Base-by-base conservation (phyloP, 2,888 invertebrate species). In the Meiosimyza platycephala region DNA sequence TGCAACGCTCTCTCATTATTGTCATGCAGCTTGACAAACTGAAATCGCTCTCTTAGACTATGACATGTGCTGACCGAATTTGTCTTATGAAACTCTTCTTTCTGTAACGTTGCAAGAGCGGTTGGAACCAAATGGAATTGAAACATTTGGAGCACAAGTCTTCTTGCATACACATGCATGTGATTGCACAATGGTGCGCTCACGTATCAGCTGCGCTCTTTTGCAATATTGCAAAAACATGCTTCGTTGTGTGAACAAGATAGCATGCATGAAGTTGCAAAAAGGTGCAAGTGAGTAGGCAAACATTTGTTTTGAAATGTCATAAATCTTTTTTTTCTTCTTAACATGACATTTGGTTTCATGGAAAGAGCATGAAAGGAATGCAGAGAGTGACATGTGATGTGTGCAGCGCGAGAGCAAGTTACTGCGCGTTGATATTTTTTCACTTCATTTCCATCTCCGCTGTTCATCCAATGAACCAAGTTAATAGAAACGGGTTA, bases 261-360 rank as follows among this genome's bases (percentile, higher is more conserved):
- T 33, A 64, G 33, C 50, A 48, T 7, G 52, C 11, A 12, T 3
- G n/a, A 13, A 13, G 9, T 51, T 22, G 11, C 7, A n/a, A 1
- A 7, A 63, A 33, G 18, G 51, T 16, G n/a, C 18, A 47, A 77
- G 16, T 67, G 69, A 57, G 75, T 73, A 28, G 18, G 60, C 72
- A 48, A 4, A 74, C 72, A 75, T 79, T 73, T 79, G 79, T 79
- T 79, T 79, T 79, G 76, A 78, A 79, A 77, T 79, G 77, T 76
- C 76, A 78, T 79, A 79, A 78, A 75, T 78, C 78, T 78, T 73
- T 78, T 74, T 62, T 13, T 33, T 62, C 15, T n/a, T n/a, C n/a
- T 40, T 40, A 40, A 40, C 40, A 40, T 40, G 40, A 40, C 40
- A 40, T 40, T 40, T 40, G n/a, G n/a, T 48, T 47, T 13, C 33